Base-by-base conservation (phyloP, 2,888 invertebrate genomes). In the Itoplectis maculator region DNA sequence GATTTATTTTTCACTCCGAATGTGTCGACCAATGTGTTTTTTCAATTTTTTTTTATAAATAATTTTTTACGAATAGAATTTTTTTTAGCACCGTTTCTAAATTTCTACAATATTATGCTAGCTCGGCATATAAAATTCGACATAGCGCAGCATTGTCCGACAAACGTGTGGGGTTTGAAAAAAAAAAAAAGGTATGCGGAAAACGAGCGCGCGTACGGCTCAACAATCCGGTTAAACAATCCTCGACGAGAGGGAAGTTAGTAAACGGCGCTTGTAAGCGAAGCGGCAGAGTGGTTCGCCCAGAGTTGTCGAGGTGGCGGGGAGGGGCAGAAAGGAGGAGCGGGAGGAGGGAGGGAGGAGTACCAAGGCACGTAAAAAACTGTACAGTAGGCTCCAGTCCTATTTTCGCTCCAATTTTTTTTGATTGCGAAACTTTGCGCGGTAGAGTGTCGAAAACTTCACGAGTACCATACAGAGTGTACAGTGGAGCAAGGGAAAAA, bases 221-320 rank as follows among this genome's bases (percentile, higher is more conserved):
- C 72, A 72, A 79, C 78, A 75, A 76, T 82, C 40, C 82, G 35
- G 79, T 79, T 82, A 77, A 82, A 82, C 76, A 82, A 79, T 82
- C 72, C 76, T 79, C 82, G 51, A 77, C 76, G 79, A 47, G 49
- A 66, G 70, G 42, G 76, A 82, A 79, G 79, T 82, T 79, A 51
- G 79, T 79, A 82, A 82, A 77, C 82, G 79, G 68, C 73, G 82
- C 79, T 82, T 79, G 82, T 82, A 76, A 82, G 79, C 82, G 65
- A 75, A 66, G 35, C 82, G 61, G 15, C n/a, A 76, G 76, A 82
- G 79, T 76, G 82, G 61, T 77, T 79, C 74, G 68, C 72, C 63
- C 79, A 40, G 42, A 82, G 82, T 76, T 82, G 45, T 54, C 65
- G 35, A 72, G 61, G 75, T 61, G 76, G 75, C 59, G 76, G 29